Base-by-base conservation (phyloP, 2,797 vertebrate species). In the Centropyge bicolor region DNA sequence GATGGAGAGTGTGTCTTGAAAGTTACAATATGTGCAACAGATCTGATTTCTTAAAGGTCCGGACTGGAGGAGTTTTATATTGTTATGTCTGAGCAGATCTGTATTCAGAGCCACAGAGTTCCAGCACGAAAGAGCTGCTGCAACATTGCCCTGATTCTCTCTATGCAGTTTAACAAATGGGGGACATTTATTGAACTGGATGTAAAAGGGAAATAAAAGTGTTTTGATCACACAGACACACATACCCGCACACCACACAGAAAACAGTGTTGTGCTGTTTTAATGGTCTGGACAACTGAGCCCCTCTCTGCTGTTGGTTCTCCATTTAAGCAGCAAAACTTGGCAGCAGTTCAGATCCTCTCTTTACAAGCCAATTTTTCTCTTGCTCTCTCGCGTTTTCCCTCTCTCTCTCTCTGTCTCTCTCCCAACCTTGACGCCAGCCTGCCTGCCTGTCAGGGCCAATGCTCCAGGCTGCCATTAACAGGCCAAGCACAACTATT, bases 361-460 rank as follows among this genome's bases (percentile, higher is more conserved):
- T 74, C 54, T 70, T 61, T 78, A 48, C 77, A 70, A 81, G 76
- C 84, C 82, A 87, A 67, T 69, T 63, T 67, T 54, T 82, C 64
- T 65, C 77, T 78, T 13, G 2, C 54, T 78, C 52, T 14, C 63
- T 73, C 49, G 1, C 31, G 16, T 70, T 81, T 60, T 73, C 67
- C 45, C 68, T 72, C 59, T 69, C 54, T 65, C 73, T 64, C 76
- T 82, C 60, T 1, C 45, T 70, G 56, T 77, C 72, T 77, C 75
- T 83, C 70, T 85, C 84, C 86, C 84, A 88, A 74, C 65, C 31
- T 73, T 83, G 82, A 85, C 70, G 61, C 83, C 75, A 78, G 83
- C 69, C 76, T 63, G 78, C 79, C 69, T 71, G 80, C 82, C 70
- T 77, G 75, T 86, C 75, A 65, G 61, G 73, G 70, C 73, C 75